Evolutionary conservation across 2,888 invertebrate species (phyloP).

Genomic region (Pollenia labialis): DNA sequence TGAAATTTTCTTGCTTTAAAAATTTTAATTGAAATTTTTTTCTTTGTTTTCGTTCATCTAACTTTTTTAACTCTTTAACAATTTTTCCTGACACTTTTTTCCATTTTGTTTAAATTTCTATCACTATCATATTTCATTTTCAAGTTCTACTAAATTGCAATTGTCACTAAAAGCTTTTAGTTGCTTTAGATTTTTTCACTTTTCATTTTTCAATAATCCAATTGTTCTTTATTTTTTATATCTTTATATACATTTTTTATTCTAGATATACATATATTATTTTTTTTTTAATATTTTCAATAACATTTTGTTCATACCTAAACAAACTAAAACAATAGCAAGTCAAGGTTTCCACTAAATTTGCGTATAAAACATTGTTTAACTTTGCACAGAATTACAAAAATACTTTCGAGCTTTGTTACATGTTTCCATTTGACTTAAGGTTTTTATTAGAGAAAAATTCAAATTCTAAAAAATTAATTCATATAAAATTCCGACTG

Average conservation of each 20-base stretch:
- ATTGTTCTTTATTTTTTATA: conserved; percentile 13
- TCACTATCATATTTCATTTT: neutral
- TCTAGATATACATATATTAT: neutral
- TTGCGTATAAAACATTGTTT: conserved; percentile 12
- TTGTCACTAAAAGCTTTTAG: conserved; percentile 54
- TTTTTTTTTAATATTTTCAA: conserved; percentile 4
- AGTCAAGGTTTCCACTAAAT: conserved; percentile 58
- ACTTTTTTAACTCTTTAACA: neutral
- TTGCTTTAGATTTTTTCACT: conserved; percentile 24
- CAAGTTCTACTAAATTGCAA: conserved; percentile 42
- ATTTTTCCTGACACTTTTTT: neutral
- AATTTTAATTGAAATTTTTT: too few species aligned
- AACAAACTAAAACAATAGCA: conserved; percentile 41
- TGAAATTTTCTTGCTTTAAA: too few species aligned
- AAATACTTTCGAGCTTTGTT: neutral
- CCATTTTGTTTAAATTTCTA: neutral
- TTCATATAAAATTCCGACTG: neutral
- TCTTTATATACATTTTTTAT: conserved; percentile 3
- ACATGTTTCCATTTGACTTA: conserved; percentile 47
- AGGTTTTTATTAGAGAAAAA: conserved; percentile 25
- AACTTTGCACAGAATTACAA: neutral
- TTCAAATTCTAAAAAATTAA: neutral
- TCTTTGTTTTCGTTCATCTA: too few species aligned
- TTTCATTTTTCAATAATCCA: neutral
- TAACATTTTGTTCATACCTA: conserved; percentile 27